Base-by-base conservation (phyloP, 2,113 vertebrate genomes). In the Melanotaenia duboulayi region DNA sequence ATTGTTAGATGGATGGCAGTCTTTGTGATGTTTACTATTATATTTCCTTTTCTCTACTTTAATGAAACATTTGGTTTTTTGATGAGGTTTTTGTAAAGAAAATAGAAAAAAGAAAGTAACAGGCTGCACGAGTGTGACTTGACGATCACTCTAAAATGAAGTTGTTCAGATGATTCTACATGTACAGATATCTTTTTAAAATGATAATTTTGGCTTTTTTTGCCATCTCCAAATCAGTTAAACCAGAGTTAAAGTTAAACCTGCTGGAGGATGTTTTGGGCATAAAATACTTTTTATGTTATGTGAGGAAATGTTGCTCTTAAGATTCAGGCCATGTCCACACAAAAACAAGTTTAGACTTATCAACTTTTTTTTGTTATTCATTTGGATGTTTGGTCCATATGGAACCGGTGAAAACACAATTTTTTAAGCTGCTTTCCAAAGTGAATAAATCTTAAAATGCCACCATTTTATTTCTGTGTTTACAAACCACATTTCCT, bases 1-100 rank as follows among this genome's bases (percentile, higher is more conserved):
- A 60, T 60, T 84, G 69, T 80, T 82, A 20, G 50, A 76, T 78
- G 55, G 56, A 73, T 76, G 74, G 28, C 66, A 40, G 46, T 65
- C 1, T 68, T 67, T 58, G 19, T 13, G 5, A 2, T 25, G 44
- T 28, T n/a, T 40, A 22, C 44, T 44, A 39, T 20, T 22, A 10
- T 20, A 12, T 19, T 44, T 2, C 52, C 2, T 74, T 65, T 54
- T 71, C 32, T 24, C 42, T 44, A 23, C 46, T 50, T 55, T 37
- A 48, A 14, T 62, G 35, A 35, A 49, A 9, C n/a, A 42, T 54
- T 65, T 50, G 40, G 16, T 60, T 74, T 74, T 74, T 46, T 37
- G n/a, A 56, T 2, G 7, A 35, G 32, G 32, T 35, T 5, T 7
- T 35, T 9, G 32, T 5, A 35, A 35, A 35, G 8, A 35, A 35